Conservation (phyloP, 2,888 invertebrate species). For the Drosophila melanosoma region DNA sequence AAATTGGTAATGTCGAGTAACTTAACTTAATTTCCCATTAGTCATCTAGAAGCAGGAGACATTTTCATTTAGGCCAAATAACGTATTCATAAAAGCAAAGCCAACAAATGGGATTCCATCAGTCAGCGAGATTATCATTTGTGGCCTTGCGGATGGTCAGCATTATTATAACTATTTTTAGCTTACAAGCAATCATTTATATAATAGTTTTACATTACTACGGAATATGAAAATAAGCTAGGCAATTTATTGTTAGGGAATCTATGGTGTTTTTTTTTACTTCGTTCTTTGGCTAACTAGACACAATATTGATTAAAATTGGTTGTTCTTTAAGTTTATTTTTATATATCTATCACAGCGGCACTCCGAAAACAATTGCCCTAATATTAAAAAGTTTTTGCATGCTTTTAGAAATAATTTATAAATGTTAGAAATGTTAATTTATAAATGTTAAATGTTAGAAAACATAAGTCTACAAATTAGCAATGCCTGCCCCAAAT, state of each 20-base stretch:
- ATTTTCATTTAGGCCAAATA: not conserved
- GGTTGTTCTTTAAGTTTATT: not conserved
- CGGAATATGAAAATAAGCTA: not conserved
- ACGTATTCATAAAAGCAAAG: not conserved
- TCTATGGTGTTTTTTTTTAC: constrained; percentile 40
- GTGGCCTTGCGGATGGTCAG: not conserved
- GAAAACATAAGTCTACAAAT: not conserved
- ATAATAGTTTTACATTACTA: not conserved
- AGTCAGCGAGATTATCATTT: not conserved
- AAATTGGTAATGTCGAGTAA: not conserved
- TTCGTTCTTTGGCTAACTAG: not conserved
- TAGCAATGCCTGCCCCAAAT: not conserved
- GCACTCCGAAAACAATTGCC: not conserved
- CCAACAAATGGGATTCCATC: not conserved
- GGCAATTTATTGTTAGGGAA: no score
- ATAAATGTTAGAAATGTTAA: not conserved
- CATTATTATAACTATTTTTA: not conserved
- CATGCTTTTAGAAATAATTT: not conserved
- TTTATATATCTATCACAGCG: not conserved
- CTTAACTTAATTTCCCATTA: not conserved
- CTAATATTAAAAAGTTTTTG: not conserved
- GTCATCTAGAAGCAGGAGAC: not conserved
- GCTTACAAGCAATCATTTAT: not conserved
- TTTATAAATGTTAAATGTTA: not conserved
- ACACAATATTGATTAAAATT: not conserved